Evolutionary conservation across 1,140 invertebrate species (phyloP).

Genomic region (Drosophila parabipectinata): DNA sequence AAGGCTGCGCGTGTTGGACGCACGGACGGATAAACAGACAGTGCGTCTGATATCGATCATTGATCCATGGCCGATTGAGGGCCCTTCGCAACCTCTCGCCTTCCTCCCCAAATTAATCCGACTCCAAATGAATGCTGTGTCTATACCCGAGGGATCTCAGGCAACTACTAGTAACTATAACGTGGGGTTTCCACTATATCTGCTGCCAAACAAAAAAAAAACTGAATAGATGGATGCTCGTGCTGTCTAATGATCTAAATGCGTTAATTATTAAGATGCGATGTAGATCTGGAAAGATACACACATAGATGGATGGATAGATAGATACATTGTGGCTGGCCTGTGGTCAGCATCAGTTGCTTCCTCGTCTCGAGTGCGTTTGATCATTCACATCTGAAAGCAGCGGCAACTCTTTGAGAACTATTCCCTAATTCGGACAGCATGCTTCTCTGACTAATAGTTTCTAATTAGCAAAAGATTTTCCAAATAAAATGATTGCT

Average conservation of each 20-base stretch:
- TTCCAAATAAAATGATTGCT: neutral
- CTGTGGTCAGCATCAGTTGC: conserved; percentile 53
- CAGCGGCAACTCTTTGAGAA: conserved; percentile 26
- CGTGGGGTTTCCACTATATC: neutral
- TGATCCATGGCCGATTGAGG: conserved; percentile 15
- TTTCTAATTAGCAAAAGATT: neutral
- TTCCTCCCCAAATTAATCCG: neutral
- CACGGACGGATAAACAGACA: conserved; percentile 58
- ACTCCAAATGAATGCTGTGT: conserved; percentile 1
- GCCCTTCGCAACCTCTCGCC: conserved; percentile 19
- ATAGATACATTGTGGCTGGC: conserved; percentile 19
- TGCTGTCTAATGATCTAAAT: conserved; percentile 67
- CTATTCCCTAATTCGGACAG: conserved; percentile 22
- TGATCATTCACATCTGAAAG: conserved; percentile 56
- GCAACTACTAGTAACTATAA: neutral
- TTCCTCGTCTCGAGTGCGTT: conserved; percentile 57
- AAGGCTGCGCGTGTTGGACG: conserved; percentile 68
- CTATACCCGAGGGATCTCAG: neutral
- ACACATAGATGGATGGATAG: conserved; percentile 14
- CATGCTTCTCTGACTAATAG: neutral
- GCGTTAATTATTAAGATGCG: conserved; percentile 64
- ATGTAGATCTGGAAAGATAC: conserved; percentile 25
- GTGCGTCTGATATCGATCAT: conserved; percentile 39
- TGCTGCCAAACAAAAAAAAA: conserved; percentile 45
- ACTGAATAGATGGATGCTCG: conserved; percentile 46